Conservation (phyloP, 2,797 vertebrate genomes). For the Silurus lanzhouensis region DNA sequence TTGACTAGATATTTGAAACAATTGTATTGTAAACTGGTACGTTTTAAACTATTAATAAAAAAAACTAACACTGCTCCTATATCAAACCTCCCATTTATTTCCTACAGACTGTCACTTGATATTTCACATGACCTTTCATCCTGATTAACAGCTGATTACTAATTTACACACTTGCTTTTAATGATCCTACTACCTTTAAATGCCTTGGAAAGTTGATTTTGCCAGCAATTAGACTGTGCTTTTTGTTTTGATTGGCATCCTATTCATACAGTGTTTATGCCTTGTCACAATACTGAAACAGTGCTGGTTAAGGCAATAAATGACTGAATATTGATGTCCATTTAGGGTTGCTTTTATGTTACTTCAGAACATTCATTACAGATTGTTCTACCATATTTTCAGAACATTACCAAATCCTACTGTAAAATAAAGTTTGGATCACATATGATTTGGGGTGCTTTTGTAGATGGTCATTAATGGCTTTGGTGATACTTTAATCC, state of each 20-base stretch:
- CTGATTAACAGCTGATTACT: neutral
- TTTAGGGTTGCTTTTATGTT: neutral
- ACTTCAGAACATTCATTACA: neutral
- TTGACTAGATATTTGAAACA: neutral
- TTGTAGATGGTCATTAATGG: neutral
- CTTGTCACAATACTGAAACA: neutral
- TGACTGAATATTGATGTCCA: neutral
- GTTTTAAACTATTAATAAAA: neutral
- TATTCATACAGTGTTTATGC: neutral
- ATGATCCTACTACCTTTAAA: neutral
- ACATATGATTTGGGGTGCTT: neutral
- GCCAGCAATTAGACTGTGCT: neutral
- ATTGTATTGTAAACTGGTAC: neutral
- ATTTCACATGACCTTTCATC: neutral
- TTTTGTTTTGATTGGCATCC: neutral
- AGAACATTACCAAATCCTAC: neutral
- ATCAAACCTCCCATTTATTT: neutral
- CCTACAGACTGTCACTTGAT: neutral
- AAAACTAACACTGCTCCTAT: neutral
- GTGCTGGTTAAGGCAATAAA: neutral
- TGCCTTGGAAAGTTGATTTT: neutral
- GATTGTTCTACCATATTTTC: no score
- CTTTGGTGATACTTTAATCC: neutral
- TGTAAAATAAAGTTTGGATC: neutral
- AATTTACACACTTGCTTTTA: neutral